Conservation (phyloP, 37 sponge, comb jelly and placozoan genomes). For the Axinella damicornis region DNA sequence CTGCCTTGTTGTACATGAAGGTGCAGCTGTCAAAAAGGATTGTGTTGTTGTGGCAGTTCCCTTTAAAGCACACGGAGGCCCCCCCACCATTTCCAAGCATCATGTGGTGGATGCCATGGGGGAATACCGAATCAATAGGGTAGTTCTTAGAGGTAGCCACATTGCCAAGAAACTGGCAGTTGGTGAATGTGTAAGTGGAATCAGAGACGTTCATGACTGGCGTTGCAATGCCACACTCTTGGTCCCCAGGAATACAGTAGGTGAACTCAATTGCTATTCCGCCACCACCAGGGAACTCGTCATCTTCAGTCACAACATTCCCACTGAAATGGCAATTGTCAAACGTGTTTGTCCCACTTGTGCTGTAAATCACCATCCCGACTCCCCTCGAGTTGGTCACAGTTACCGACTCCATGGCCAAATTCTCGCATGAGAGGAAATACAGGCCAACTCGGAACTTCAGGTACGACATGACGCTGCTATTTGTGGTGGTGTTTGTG, state of each 20-base stretch:
- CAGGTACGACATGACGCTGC: neutral
- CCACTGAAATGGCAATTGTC: neutral
- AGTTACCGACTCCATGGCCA: conserved; percentile 25
- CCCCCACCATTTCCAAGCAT: conserved; percentile 69
- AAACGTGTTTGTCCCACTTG: conserved; percentile 26
- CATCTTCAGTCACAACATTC: neutral
- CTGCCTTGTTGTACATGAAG: conserved; percentile 15
- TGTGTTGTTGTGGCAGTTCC: conserved; percentile 11
- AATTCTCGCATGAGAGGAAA: conserved; percentile 17
- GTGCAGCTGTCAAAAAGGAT: conserved; percentile 26
- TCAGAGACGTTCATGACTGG: neutral
- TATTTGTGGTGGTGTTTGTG: neutral
- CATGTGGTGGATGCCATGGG: conserved; percentile 34
- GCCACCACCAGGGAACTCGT: conserved; percentile 27
- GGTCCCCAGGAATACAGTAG: conserved; percentile 65
- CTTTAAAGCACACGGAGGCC: conserved; percentile 53
- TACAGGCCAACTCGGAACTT: conserved; percentile 33
- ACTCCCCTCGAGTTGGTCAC: conserved; percentile 11
- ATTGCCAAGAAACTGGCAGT: conserved; percentile 49
- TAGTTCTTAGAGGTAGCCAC: neutral
- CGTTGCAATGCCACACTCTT: neutral
- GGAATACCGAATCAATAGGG: neutral
- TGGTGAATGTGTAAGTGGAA: conserved; percentile 20
- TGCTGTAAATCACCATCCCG: conserved; percentile 55
- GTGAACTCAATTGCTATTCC: conserved; percentile 64